These are phyloP conservation scores for Gopherus flavomarginatus DNA, from an alignment of 2,113 vertebrate species.

Conservation along the genomic window DNA sequence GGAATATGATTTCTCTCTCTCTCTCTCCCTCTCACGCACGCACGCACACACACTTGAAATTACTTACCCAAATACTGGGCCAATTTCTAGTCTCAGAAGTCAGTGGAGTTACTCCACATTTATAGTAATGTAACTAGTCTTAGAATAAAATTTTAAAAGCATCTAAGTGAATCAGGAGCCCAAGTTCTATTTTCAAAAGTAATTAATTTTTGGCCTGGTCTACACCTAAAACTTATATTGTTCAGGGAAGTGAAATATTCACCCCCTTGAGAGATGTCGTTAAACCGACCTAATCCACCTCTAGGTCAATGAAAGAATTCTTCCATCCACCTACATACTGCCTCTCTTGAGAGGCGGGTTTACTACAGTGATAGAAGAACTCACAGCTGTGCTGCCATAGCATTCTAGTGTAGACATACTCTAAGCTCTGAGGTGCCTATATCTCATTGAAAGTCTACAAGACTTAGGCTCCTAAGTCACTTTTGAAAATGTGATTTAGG, in stretches of 20 bases:
- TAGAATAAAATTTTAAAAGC: not conserved
- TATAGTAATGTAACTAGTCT: not conserved
- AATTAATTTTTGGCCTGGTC: not conserved
- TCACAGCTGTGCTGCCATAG: not conserved
- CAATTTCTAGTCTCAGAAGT: not conserved
- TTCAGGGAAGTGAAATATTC: not conserved
- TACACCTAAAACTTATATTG: not conserved
- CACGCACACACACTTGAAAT: not conserved
- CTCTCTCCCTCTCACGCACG: too few species aligned
- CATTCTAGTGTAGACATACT: not conserved
- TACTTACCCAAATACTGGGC: not conserved
- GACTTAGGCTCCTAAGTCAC: not conserved
- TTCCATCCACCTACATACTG: not conserved
- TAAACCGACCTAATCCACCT: not conserved
- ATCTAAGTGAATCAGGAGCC: not conserved
- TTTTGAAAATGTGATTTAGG: not conserved
- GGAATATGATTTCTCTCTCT: not conserved
- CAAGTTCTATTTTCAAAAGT: not conserved
- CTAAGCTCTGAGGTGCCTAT: not conserved
- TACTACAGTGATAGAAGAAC: not conserved
- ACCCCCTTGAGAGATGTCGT: not conserved
- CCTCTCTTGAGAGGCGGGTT: not conserved
- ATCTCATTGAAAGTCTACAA: not conserved
- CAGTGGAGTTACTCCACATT: not conserved
- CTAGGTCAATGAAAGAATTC: not conserved